Percentiles rank a stretch among this genome's conserved stretches.
Evolutionary conservation across 1,140 invertebrate genomes (phyloP).

Genomic region (Cyclina sinensis): DNA sequence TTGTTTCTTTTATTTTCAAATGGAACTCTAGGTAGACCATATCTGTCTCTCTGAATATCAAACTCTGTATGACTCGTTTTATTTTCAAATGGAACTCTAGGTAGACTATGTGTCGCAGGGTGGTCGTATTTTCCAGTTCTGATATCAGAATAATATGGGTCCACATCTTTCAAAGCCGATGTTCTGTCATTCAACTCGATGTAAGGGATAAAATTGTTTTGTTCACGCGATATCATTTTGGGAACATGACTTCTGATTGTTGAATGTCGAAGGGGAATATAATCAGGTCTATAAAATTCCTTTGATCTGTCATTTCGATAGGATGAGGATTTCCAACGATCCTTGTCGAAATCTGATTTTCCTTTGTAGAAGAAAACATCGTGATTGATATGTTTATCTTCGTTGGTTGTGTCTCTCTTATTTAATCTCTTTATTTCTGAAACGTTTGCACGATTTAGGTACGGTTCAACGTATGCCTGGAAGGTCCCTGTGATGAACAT

Average conservation of each 20-base stretch:
- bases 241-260: background rate
- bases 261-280: background rate
- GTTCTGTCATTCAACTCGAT: background rate
- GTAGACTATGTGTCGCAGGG: background rate
- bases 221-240: background rate
- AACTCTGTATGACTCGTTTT: background rate
- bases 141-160: background rate
- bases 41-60: background rate
- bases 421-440: background rate
- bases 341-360: background rate
- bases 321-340: background rate
- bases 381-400: background rate
- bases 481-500: background rate
- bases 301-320: background rate
- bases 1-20: background rate
- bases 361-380: background rate
- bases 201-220: background rate
- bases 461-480: background rate
- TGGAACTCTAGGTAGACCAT: background rate
- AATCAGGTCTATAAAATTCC: background rate
- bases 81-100: background rate
- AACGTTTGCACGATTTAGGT: background rate
- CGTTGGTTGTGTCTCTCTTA: background rate
- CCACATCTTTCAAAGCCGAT: background rate
- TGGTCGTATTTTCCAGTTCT: background rate